A percentile compares a stretch with the other conserved stretches of the same genome.
phyloP scores from a whole-genome alignment of 1,140 invertebrate species.

The Rhagoletis zephyria region DNA sequence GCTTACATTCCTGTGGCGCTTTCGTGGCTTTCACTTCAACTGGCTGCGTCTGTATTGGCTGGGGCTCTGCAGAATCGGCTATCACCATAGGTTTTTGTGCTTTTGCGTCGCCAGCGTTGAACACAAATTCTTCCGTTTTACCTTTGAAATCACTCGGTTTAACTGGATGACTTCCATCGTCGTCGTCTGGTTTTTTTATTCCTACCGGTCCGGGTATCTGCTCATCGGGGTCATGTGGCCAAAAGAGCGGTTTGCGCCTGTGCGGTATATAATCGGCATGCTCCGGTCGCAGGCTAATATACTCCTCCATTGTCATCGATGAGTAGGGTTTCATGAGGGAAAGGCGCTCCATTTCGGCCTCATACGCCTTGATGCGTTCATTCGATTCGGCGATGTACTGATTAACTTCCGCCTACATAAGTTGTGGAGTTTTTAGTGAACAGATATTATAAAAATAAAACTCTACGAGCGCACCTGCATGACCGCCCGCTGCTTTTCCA shows the following conservation, averaged over 20 bases:
- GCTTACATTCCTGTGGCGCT: neutral
- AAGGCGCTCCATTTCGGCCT: conserved; percentile 55
- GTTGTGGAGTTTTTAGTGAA: conserved; percentile 17
- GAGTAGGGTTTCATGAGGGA: conserved; percentile 76
- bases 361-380: conserved; percentile 57
- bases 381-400: conserved; percentile 62
- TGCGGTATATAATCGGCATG: conserved; percentile 79
- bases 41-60: too few species aligned
- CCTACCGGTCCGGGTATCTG: conserved; percentile 67
- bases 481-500: conserved; percentile 51
- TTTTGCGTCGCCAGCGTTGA: neutral
- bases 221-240: conserved; percentile 81
- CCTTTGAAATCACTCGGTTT: neutral
- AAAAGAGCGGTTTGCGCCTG: conserved; percentile 84
- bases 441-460: neutral
- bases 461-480: neutral
- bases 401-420: neutral
- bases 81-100: too few species aligned
- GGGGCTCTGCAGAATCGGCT: too few species aligned
- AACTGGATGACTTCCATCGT: neutral
- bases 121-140: neutral
- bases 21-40: neutral
- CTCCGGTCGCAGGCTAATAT: conserved; percentile 81
- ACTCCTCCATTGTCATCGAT: conserved; percentile 93
- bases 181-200: conserved; percentile 49